Conservation (phyloP, 1,140 invertebrate species). For the Polypedilum vanderplanki region DNA sequence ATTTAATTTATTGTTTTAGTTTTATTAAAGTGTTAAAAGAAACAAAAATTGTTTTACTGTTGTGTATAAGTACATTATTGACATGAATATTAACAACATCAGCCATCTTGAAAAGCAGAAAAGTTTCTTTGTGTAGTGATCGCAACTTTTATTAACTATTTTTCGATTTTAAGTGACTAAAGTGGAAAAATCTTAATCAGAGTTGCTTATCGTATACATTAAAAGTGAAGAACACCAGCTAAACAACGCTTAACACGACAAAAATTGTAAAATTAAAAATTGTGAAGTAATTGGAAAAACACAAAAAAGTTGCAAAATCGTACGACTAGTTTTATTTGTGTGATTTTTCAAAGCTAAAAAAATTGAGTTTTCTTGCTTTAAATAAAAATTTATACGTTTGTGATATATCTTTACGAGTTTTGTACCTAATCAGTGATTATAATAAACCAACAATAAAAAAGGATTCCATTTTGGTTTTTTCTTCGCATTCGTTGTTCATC, state of each 20-base stretch:
- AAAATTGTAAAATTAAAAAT: not conserved
- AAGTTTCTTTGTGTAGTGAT: constrained; percentile 2
- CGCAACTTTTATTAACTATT: not conserved
- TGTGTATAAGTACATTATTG: not conserved
- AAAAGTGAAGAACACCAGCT: not conserved
- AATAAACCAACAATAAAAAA: not conserved
- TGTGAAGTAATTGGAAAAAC: constrained; percentile 3
- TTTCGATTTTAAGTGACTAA: constrained; percentile 5
- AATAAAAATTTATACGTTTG: not conserved
- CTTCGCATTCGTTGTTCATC: not conserved
- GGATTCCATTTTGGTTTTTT: constrained; percentile 12
- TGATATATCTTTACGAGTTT: constrained; percentile 3
- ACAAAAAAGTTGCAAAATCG: not conserved
- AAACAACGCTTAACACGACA: not conserved
- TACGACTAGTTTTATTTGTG: not conserved
- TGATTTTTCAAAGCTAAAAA: not conserved
- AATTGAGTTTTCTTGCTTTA: constrained; percentile 23
- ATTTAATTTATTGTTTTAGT: too few species aligned
- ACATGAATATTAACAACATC: not conserved
- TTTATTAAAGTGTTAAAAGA: too few species aligned
- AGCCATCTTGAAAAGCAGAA: constrained; percentile 15
- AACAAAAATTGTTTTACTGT: not conserved
- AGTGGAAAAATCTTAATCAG: not conserved
- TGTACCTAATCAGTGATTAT: constrained; percentile 18
- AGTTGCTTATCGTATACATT: not conserved